phyloP scores from a whole-genome alignment of 53 echinoderm and acorn worm genomes.

The Actinopyga echinites region DNA sequence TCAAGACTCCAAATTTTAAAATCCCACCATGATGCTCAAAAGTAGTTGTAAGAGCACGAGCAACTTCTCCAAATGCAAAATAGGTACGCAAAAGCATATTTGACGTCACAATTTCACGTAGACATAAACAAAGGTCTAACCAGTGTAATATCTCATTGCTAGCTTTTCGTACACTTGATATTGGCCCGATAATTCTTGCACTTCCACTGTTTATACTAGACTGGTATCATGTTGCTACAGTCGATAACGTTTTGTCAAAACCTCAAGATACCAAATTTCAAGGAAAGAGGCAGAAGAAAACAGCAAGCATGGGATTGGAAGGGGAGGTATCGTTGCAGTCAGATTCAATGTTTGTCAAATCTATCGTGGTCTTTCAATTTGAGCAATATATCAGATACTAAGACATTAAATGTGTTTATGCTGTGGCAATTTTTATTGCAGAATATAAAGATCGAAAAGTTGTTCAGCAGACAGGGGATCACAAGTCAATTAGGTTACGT shows the following conservation, averaged over 20 bases:
- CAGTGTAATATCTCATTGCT: neutral
- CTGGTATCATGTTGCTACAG: conserved; percentile 6
- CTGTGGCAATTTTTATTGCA: no score
- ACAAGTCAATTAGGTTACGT: no score
- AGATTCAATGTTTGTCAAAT: no score
- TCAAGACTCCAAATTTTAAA: no score
- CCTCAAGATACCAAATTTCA: neutral
- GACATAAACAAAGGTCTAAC: conserved; percentile 36
- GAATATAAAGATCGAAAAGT: no score
- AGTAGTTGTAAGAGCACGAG: no score
- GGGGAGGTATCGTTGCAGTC: neutral
- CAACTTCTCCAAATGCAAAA: neutral
- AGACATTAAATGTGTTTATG: no score
- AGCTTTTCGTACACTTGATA: neutral
- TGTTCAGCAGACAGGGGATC: no score
- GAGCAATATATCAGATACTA: no score
- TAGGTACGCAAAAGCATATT: neutral
- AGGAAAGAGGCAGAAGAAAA: neutral
- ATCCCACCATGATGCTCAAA: no score
- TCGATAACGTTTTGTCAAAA: neutral
- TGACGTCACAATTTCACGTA: conserved; percentile 15
- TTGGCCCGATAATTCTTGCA: neutral
- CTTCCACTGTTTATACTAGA: conserved; percentile 27
- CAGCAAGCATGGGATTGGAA: neutral
- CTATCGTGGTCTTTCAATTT: no score